Base-by-base conservation (phyloP, 2,113 vertebrate genomes). In the Psephotus haematonotus region DNA sequence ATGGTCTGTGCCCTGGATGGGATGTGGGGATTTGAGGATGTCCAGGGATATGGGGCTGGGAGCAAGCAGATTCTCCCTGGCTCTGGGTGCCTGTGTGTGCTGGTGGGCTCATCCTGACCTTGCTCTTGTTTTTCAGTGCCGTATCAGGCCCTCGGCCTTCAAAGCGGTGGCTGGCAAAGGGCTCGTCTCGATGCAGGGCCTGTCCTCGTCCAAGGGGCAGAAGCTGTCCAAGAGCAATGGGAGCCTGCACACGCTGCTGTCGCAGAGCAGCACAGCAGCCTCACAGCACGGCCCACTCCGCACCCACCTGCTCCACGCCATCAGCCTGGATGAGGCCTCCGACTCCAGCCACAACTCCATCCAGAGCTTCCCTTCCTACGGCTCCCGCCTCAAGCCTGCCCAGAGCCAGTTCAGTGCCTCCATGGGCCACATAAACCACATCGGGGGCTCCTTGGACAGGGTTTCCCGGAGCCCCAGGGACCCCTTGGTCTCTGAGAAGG, bases 351-450 rank as follows among this genome's bases (percentile, higher is more conserved):
- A 99, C 92, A 99, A 99, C 70, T 99, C 99, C 87, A 98, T 99
- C 97, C 99, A 98, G 97, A 99, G 99, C 62, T 98, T 99, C 88
- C 98, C 98, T 0, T 98, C 99, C 7, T 99, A 99, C 6, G 97
- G 98, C 60, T 98, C 98, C 29, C 98, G 98, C 19, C 98, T 99
- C 91, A 98, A 98, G 65, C 98, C 98, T 25, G 98, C 99, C 55
- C 98, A 98, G 52, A 91, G 97, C 89, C 98, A 99, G 92, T 99
- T 99, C 97, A 99, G 99, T 5, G 99, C 99, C 81, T 99, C 99
- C 14, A 98, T 99, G 98, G 99, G 99, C 88, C 99, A 99, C 96
- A 99, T 99, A 93, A 99, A 99, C 96, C 99, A 99, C 93, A 99
- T 99, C 0, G 98, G 98, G 25, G 99, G 99, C 74, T 99, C 99